Conservation (phyloP, 2,888 invertebrate genomes). For the Lasioglossum zephyrum region DNA sequence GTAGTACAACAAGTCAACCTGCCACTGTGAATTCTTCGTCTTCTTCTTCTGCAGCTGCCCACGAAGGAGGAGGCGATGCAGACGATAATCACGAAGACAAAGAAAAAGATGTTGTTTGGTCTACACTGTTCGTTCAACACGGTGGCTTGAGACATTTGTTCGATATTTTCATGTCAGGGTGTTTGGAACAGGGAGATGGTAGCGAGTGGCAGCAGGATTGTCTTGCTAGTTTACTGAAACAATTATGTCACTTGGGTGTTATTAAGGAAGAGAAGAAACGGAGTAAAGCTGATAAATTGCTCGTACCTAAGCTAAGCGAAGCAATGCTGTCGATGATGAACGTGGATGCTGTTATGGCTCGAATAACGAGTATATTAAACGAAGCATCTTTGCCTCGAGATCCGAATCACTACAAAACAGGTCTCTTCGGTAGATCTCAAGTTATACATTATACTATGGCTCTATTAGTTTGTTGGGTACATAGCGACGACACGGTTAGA, state of each 20-base stretch:
- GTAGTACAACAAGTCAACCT: constrained; percentile 65
- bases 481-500: constrained; percentile 92
- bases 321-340: constrained; percentile 93
- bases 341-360: constrained; percentile 92
- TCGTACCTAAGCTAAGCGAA: constrained; percentile 90
- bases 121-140: constrained; percentile 92
- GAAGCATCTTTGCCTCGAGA: constrained; percentile 93
- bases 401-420: constrained; percentile 94
- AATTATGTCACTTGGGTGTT: constrained; percentile 94
- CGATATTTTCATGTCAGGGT: constrained; percentile 95
- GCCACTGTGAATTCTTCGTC: constrained; percentile 61
- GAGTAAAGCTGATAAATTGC: constrained; percentile 87
- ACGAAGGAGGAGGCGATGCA: constrained; percentile 71
- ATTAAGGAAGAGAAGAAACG: constrained; percentile 85
- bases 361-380: constrained; percentile 94
- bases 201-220: constrained; percentile 98
- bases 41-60: constrained; percentile 62
- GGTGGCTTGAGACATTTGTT: constrained; percentile 95
- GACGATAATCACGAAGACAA: constrained; percentile 73
- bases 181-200: constrained; percentile 89
- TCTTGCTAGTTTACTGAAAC: constrained; percentile 93
- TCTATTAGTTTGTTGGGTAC: constrained; percentile 96
- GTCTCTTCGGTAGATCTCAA: constrained; percentile 96
- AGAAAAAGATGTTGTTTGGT: constrained; percentile 86
- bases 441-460: constrained; percentile 96